Evolutionary conservation across 23 tunicate species (phyloP).

Genomic region (Ciona savignyi): DNA sequence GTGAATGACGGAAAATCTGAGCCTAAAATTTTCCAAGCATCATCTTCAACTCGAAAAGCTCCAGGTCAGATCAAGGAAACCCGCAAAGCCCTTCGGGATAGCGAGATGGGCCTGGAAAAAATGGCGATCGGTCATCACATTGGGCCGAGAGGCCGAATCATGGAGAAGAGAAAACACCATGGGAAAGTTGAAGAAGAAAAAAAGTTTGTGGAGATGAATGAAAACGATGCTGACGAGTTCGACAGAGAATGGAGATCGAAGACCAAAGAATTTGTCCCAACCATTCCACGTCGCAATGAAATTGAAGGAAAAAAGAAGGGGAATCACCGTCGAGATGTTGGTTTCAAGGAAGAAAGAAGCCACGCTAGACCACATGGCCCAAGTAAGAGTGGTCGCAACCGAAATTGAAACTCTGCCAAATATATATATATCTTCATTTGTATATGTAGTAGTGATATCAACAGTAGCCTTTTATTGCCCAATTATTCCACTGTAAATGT

Average conservation of each 20-base stretch:
- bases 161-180: conserved; percentile 47
- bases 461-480: not conserved
- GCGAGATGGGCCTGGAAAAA: conserved; percentile 68
- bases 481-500: no score
- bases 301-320: not conserved
- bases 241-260: conserved; percentile 30
- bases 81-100: conserved; percentile 46
- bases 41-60: conserved; percentile 70
- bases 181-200: conserved; percentile 66
- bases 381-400: conserved; percentile 42
- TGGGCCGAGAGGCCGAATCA: conserved; percentile 51
- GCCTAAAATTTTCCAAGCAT: conserved; percentile 76
- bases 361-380: conserved; percentile 46
- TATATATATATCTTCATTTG: not conserved
- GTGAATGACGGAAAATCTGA: conserved; percentile 79
- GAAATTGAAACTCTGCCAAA: conserved; percentile 1
- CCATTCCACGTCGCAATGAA: not conserved
- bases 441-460: not conserved
- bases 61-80: conserved; percentile 93
- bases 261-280: not conserved
- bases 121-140: conserved; percentile 91
- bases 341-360: not conserved
- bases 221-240: conserved; percentile 41
- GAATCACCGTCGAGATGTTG: not conserved
- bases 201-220: conserved; percentile 65